Percentiles rank a stretch among this genome's conserved stretches.
These are phyloP conservation scores for Amphiprion ocellaris DNA, from an alignment of 2,113 vertebrate species.

Conservation along the genomic window DNA sequence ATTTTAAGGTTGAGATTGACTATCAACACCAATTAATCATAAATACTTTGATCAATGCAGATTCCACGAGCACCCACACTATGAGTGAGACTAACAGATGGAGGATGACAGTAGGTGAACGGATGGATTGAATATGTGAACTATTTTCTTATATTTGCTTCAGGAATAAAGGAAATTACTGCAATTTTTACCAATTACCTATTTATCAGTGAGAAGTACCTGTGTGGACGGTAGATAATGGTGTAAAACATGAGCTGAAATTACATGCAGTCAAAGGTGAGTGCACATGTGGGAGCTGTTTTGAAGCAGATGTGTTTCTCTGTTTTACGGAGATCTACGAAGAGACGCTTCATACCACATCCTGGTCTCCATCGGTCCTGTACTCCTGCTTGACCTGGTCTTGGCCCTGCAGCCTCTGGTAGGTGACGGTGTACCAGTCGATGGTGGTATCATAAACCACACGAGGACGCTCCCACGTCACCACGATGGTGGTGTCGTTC, in stretches of 20 bases:
- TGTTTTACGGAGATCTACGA: background rate
- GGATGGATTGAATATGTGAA: background rate
- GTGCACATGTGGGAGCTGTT: background rate
- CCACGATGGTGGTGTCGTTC: slow-evolving; percentile 95
- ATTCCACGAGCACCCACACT: background rate
- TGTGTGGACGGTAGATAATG: background rate
- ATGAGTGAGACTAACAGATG: background rate
- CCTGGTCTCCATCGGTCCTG: slow-evolving; percentile 97
- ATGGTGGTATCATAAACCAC: slow-evolving; percentile 93
- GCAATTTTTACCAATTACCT: slow-evolving; percentile 1
- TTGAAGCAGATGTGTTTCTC: background rate
- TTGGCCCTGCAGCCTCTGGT: slow-evolving; percentile 91
- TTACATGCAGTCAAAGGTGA: background rate
- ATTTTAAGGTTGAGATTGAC: slow-evolving; percentile 33
- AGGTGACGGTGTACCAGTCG: slow-evolving; percentile 93
- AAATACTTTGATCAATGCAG: slow-evolving; percentile 13
- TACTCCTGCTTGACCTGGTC: slow-evolving; percentile 91
- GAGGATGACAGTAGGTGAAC: background rate
- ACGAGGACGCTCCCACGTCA: slow-evolving; percentile 94
- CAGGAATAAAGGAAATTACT: slow-evolving; percentile 9
- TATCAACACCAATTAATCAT: slow-evolving; percentile 4
- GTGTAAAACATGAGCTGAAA: background rate
- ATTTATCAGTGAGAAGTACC: slow-evolving; percentile 3
- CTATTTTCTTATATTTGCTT: background rate
- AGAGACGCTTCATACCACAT: slow-evolving; percentile 88